Percentiles rank a stretch among this genome's conserved stretches.
phyloP scores from a whole-genome alignment of 1,140 invertebrate species.

The silkworm (Bombyx mori) region DNA sequence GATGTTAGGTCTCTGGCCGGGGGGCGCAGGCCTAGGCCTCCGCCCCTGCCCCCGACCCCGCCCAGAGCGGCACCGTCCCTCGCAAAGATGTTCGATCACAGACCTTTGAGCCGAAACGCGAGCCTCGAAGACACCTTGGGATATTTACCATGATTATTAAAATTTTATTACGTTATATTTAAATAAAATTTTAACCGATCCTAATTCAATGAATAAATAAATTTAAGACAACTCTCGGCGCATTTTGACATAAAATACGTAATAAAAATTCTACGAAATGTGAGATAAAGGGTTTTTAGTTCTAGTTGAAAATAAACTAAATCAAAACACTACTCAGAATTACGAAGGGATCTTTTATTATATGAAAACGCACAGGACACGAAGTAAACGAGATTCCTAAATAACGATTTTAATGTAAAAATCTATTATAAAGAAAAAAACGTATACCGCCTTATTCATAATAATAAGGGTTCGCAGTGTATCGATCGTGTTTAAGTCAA shows the following conservation, averaged over 20 bases:
- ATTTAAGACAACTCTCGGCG: too few relatives aligned
- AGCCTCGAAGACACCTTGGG: conserved; percentile 62
- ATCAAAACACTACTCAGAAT: too few relatives aligned
- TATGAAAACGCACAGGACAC: too few relatives aligned
- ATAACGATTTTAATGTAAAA: too few relatives aligned
- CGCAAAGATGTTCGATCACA: conserved; percentile 45
- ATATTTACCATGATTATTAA: conserved; percentile 43
- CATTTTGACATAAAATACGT: too few relatives aligned
- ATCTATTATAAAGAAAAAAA: conserved; percentile 7
- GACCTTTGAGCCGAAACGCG: conserved; percentile 47
- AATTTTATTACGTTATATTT: neutral
- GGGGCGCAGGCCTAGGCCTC: conserved; percentile 17
- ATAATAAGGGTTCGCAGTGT: conserved; percentile 58
- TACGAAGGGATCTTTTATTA: too few relatives aligned
- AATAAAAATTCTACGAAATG: too few relatives aligned
- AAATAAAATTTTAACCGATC: neutral
- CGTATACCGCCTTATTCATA: conserved; percentile 63
- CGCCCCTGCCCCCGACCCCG: conserved; percentile 13
- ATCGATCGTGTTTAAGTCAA: conserved; percentile 29
- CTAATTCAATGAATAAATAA: neutral
- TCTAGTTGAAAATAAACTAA: too few relatives aligned
- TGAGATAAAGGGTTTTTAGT: too few relatives aligned
- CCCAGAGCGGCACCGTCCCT: conserved; percentile 22
- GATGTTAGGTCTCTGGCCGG: conserved; percentile 58
- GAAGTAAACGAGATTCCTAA: too few relatives aligned